Evolutionary conservation across 2,888 invertebrate genomes (phyloP), one percentile per base, ranked within the genome.

Genomic region (Argyresthia albistria): DNA sequence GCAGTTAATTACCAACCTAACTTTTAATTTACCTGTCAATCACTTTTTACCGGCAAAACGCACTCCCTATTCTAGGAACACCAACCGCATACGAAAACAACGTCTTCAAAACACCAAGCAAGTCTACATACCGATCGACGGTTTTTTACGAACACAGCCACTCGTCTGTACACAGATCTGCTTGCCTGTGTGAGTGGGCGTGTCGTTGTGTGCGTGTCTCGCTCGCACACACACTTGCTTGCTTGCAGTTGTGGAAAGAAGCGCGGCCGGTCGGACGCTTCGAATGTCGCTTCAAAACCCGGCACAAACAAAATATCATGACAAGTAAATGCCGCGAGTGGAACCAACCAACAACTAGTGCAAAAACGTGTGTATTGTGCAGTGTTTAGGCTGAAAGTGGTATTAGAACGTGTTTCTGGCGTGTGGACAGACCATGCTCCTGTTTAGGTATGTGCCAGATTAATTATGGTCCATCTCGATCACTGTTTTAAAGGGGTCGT

Each of bases 41-140:
- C 36, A 54, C 43, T 37, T 39, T 16, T 39, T 50, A 35, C n/a
- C 0, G 14, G 45, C 8, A 25, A 36, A 52, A 39, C 46, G 11
- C 25, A 12, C 16, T 8, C 37, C n/a, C 4, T 59, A 67, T 69
- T 65, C 70, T 72, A 73, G 75, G 69, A 77, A 81, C 84, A 74
- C 83, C 66, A 15, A 78, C 81, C 81, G 81, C 81, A 84, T 84
- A 87, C 87, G 84, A 87, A 87, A 86, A 86, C 84, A 83, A 84
- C 84, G 83, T 80, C 25, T 25, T 45, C 45, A 45, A 45, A 45
- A 45, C 14, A 16, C 45, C 36, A 48, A 48, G 48, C 45, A 45
- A 80, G 81, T 78, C 87, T 86, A 86, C 87, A 87, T 87, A 87
- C 87, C 87, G 83, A 87, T 87, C 84, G 82, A 8, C 76, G 76